These are phyloP conservation scores for Vipera ursinii DNA, from an alignment of 2,797 vertebrate genomes.

Conservation along the genomic window DNA sequence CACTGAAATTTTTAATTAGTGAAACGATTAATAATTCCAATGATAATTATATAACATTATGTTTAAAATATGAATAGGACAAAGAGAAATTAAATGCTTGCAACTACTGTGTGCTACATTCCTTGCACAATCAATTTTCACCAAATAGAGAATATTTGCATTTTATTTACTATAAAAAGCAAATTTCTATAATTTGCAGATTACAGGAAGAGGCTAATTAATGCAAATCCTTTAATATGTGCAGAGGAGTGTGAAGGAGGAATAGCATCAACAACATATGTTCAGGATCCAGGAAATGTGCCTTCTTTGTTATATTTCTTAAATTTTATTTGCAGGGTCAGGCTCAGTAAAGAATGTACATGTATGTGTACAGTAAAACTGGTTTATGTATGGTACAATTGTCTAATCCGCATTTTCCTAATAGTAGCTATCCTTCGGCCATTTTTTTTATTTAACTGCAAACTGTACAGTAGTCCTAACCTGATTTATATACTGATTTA, in stretches of 20 bases:
- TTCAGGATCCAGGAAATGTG: not conserved
- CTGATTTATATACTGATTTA: not conserved
- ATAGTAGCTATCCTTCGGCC: not conserved
- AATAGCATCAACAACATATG: not conserved
- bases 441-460: not conserved
- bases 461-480: not conserved
- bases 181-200: constrained; percentile 21
- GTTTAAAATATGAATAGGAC: constrained; percentile 20
- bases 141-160: not conserved
- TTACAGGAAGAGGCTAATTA: constrained; percentile 36
- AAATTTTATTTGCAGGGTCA: not conserved
- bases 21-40: not conserved
- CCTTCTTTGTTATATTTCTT: constrained; percentile 9
- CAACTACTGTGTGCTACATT: not conserved
- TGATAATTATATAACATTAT: not conserved
- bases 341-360: not conserved
- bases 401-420: not conserved
- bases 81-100: not conserved
- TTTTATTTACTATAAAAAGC: constrained; percentile 13
- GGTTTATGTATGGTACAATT: not conserved
- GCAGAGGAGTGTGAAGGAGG: constrained; percentile 29
- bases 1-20: not conserved
- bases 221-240: constrained; percentile 18
- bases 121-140: not conserved
- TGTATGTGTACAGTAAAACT: not conserved